Base-by-base conservation (phyloP, 2,797 vertebrate genomes). In the Catamblyrhynchus diadema region DNA sequence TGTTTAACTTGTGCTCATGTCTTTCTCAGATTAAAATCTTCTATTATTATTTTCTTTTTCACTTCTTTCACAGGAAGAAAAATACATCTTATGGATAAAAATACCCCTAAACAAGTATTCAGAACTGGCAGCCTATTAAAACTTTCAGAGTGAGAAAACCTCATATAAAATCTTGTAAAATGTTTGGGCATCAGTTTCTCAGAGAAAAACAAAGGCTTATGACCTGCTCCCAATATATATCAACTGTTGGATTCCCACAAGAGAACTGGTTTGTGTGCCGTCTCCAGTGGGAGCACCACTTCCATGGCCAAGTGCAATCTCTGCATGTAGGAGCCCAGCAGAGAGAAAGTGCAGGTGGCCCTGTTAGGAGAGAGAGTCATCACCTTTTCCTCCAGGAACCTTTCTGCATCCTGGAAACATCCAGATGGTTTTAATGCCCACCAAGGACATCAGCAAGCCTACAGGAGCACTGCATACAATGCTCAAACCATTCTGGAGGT, bases 41-140 rank as follows among this genome's bases (percentile, higher is more conserved):
- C 48, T 77, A 45, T 78, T 91, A 69, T 74, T 87, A 12, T 91
- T 96, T 92, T 53, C 15, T 72, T 95, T 95, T 94, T 82, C 30
- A 73, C n/a, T 86, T 96, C 39, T 84, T 86, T 79, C 41, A 89
- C 37, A 45, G 56, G 48, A 88, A 69, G 37, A 82, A 96, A 54
- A 97, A 85, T 75, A 71, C 50, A 41, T 41, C 33, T 61, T 37
- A 9, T 12, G 22, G 32, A 75, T 59, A 90, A 84, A 93, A 94
- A 61, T 9, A 4, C 8, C 30, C 32, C 35, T 18, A 62, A 86
- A 84, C 27, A 60, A 73, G 37, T 59, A 47, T 41, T 86, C 54
- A 92, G 61, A 82, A 61, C 41, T 81, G 57, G n/a, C 35, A 89
- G 37, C 7, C 18, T 67, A 47, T 66, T 88, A 70, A 91, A 95